These are phyloP conservation scores for Eleutherodactylus coqui DNA, from an alignment of 2,797 vertebrate genomes.

Conservation along the genomic window DNA sequence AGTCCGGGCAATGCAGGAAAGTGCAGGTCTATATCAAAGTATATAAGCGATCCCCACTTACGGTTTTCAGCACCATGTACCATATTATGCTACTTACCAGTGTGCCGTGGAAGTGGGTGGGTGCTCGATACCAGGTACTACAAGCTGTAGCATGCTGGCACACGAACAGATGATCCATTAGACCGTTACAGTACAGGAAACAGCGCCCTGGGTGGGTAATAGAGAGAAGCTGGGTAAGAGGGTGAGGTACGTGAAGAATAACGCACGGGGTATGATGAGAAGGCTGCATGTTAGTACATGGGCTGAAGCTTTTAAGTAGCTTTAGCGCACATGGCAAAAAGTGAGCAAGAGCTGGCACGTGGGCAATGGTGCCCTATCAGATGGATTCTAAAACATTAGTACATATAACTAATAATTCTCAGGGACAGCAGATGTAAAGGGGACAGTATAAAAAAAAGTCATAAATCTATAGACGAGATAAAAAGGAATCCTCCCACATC, in stretches of 20 bases:
- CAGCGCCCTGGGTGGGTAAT: constrained; percentile 84
- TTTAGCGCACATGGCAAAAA: background rate
- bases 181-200: constrained; percentile 92
- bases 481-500: background rate
- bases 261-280: background rate
- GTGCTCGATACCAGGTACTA: constrained; percentile 87
- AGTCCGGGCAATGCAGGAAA: too few species aligned
- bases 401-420: background rate
- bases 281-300: background rate
- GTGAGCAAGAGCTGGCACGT: background rate
- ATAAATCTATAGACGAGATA: background rate
- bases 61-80: too few species aligned
- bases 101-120: constrained; percentile 88
- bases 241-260: background rate
- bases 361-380: too few species aligned
- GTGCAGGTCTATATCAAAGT: too few species aligned
- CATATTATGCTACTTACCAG: constrained; percentile 74
- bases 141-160: constrained; percentile 87
- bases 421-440: background rate
- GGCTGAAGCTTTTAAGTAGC: background rate
- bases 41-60: too few species aligned
- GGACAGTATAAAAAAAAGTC: background rate
- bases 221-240: background rate
- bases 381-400: background rate
- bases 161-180: constrained; percentile 93